These are phyloP conservation scores for Gavia stellata DNA, from an alignment of 2,113 vertebrate genomes.

Conservation along the genomic window DNA sequence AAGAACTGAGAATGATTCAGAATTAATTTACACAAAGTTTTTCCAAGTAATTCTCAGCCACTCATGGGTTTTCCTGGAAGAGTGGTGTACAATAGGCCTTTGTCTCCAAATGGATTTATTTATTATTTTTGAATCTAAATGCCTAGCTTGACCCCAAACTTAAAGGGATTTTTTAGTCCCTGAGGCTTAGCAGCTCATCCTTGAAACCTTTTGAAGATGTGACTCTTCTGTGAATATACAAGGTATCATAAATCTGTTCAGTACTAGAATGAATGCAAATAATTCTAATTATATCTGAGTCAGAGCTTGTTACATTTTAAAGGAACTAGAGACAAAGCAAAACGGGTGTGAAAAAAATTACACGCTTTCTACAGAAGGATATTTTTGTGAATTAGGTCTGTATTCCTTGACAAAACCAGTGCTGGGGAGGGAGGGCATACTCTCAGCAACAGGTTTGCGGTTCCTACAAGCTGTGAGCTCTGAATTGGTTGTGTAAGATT, in stretches of 20 bases:
- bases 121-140: conserved; percentile 30
- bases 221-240: background rate
- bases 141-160: background rate
- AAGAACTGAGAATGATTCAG: background rate
- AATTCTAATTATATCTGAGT: background rate
- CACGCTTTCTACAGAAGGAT: background rate
- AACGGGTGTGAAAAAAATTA: background rate
- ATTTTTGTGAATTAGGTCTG: background rate
- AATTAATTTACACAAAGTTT: conserved; percentile 16
- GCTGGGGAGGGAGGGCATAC: background rate
- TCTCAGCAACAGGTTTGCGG: background rate
- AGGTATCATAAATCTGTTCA: background rate
- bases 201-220: background rate
- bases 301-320: background rate
- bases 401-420: background rate
- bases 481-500: background rate
- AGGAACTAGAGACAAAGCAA: background rate
- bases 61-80: conserved; percentile 34
- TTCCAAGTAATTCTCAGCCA: conserved; percentile 17
- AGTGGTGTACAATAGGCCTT: conserved; percentile 22
- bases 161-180: background rate
- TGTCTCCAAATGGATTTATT: conserved; percentile 29
- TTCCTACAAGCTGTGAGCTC: background rate
- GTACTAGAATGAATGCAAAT: background rate
- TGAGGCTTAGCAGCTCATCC: background rate